phyloP scores from a whole-genome alignment of 35 echinoderm and acorn worm genomes.

The Heliocidaris tuberculata region DNA sequence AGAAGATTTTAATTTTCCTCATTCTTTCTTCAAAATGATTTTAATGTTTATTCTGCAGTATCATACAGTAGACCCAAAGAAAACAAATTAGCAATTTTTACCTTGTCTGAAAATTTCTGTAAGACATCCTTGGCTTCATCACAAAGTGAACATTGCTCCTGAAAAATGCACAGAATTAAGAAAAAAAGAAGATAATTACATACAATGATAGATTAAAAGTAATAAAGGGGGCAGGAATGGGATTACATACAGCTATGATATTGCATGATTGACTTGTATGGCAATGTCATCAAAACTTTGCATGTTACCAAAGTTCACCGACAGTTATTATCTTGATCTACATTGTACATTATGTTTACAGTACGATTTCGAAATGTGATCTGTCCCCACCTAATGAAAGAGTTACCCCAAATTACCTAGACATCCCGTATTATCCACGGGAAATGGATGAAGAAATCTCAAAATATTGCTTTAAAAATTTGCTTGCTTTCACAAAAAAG shows the following conservation, averaged over 20 bases:
- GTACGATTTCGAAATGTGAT: no score
- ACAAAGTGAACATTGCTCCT: constrained; percentile 71
- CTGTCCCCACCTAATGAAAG: no score
- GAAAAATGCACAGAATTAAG: background rate
- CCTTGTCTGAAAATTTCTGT: constrained; percentile 46
- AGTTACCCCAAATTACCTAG: no score
- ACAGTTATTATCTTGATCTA: no score
- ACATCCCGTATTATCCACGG: no score
- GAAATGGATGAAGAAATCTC: no score
- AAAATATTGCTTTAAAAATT: no score
- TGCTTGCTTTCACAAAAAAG: no score
- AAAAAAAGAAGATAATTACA: background rate
- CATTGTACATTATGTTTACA: no score
- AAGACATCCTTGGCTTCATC: constrained; percentile 72
- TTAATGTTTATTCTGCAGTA: background rate
- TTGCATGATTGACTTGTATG: no score
- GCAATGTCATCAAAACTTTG: no score
- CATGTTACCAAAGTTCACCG: no score
- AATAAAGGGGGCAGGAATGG: background rate
- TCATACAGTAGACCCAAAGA: background rate
- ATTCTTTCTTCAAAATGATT: background rate
- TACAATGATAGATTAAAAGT: background rate
- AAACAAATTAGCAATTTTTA: background rate
- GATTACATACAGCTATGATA: background rate
- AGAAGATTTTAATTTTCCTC: background rate